Evolutionary conservation across 2,888 invertebrate genomes (phyloP).

Genomic region (Dolichopus griseipennis): DNA sequence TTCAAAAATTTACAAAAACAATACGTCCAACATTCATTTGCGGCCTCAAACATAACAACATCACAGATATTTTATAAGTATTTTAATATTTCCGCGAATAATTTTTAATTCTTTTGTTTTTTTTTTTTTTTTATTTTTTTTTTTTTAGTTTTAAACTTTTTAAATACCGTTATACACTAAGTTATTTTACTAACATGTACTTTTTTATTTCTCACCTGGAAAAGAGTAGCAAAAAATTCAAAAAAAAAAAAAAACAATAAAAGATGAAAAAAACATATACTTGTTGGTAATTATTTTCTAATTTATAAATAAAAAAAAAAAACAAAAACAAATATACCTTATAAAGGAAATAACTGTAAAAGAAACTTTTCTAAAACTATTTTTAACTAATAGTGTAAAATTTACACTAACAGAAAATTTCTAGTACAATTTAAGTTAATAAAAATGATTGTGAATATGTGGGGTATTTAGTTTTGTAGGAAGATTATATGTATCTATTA

Average conservation of each 20-base stretch:
- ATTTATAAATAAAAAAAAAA: background rate
- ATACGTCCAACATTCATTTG: too few relatives aligned
- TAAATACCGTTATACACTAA: background rate
- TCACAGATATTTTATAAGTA: background rate
- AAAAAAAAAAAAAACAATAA: too few relatives aligned
- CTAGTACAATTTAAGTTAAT: too few relatives aligned
- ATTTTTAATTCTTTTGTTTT: background rate
- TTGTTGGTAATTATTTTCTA: constrained; percentile 1
- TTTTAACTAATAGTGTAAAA: background rate
- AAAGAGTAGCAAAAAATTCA: background rate
- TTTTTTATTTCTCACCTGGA: background rate
- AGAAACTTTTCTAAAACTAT: background rate
- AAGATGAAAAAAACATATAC: background rate
- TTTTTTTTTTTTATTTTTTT: too few relatives aligned
- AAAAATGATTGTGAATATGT: too few relatives aligned
- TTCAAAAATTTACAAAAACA: too few relatives aligned
- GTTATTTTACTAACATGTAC: background rate
- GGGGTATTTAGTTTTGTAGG: too few relatives aligned
- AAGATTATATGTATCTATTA: too few relatives aligned
- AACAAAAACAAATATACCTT: background rate
- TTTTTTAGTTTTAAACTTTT: too few relatives aligned
- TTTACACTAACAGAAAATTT: background rate
- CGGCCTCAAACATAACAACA: background rate
- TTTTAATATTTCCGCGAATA: constrained; percentile 6
- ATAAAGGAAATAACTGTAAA: background rate